Conservation (phyloP, 30 jellyfish, hydroid and myxozoan genomes). For the Hydractinia echinata region DNA sequence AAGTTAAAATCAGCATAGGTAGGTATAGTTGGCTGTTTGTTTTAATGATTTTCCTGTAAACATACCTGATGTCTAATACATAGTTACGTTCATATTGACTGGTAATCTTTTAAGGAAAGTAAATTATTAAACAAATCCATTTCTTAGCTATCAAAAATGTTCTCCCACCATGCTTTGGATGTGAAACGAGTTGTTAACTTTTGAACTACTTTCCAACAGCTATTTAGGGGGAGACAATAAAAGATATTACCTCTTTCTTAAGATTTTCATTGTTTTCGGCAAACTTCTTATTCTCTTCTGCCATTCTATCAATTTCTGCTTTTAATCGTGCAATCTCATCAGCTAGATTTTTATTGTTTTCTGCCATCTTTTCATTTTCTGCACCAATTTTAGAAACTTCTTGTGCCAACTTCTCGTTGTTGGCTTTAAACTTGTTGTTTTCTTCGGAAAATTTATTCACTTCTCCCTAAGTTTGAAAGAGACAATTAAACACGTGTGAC, state of each 20-base stretch:
- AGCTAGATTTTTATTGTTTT: slow-evolving; percentile 64
- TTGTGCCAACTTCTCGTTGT: slow-evolving; percentile 51
- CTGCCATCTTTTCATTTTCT: slow-evolving; percentile 76
- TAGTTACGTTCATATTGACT: no score
- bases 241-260: slow-evolving; percentile 53
- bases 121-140: no score
- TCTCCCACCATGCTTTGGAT: no score
- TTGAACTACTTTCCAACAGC: no score
- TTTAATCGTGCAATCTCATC: slow-evolving; percentile 56
- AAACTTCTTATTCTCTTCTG: slow-evolving; percentile 70
- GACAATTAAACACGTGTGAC: no score
- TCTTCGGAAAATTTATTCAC: slow-evolving; percentile 72
- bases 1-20: no score
- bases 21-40: no score
- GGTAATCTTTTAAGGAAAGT: no score
- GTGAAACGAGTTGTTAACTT: no score
- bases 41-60: no score
- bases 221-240: background rate
- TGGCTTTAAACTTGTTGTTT: slow-evolving; percentile 64
- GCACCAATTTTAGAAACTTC: slow-evolving; percentile 63
- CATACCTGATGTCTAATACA: no score
- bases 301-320: slow-evolving; percentile 75
- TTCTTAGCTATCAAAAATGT: no score
- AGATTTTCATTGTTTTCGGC: slow-evolving; percentile 81
- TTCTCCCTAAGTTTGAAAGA: slow-evolving; percentile 44